phyloP scores from a whole-genome alignment of 2,797 vertebrate genomes.

The Caiman crocodilus region DNA sequence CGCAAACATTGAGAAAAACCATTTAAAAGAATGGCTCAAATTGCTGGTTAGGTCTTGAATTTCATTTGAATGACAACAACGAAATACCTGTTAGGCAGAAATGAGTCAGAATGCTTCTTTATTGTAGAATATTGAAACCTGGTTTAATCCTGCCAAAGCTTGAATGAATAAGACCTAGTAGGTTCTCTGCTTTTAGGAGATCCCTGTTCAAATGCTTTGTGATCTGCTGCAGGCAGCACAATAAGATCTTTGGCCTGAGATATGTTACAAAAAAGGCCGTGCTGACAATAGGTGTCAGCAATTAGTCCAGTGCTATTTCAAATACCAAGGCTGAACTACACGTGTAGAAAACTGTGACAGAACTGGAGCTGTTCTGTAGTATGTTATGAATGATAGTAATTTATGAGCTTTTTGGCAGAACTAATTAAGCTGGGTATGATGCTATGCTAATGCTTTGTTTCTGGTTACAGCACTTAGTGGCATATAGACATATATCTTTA shows the following conservation, averaged over 20 bases:
- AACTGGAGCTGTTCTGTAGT: background rate
- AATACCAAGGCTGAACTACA: background rate
- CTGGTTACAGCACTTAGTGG: too few species aligned
- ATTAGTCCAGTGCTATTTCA: background rate
- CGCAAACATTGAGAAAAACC: background rate
- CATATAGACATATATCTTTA: too few species aligned
- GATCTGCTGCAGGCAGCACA: accelerated
- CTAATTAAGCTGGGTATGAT: too few species aligned
- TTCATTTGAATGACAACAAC: background rate
- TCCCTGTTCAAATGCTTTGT: background rate
- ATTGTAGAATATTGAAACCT: background rate
- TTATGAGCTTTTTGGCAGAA: too few species aligned
- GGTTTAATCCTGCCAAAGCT: background rate
- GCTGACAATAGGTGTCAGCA: background rate
- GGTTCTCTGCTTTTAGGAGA: background rate
- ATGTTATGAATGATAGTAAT: background rate
- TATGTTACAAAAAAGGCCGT: background rate
- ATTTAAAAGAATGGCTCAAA: background rate
- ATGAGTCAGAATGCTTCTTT: background rate
- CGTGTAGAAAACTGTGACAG: accelerated
- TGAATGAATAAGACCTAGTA: background rate
- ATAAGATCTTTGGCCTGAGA: background rate
- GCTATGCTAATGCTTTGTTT: background rate
- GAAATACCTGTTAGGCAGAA: background rate
- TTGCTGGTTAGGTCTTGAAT: background rate